These are phyloP conservation scores for Melanotaenia parkinsoni DNA, from an alignment of 2,797 vertebrate genomes.

Conservation along the genomic window DNA sequence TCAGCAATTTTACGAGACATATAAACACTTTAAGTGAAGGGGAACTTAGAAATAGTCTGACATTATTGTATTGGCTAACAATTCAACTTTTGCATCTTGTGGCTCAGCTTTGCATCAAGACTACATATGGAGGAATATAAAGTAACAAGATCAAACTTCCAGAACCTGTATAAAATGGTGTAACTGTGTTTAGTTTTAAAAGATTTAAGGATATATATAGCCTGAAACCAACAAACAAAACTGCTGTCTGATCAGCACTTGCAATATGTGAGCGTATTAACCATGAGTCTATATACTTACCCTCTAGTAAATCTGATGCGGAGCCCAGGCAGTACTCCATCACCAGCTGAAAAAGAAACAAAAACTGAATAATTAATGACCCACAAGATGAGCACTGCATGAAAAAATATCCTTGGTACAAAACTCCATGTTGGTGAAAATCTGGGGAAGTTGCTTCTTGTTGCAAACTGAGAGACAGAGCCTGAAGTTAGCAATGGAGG, in stretches of 20 bases:
- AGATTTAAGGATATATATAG: background rate
- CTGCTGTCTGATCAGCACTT: background rate
- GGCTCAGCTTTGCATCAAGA: too few relatives aligned
- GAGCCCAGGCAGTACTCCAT: conserved; percentile 99
- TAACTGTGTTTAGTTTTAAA: background rate
- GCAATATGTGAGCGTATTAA: conserved; percentile 12
- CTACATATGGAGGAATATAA: too few relatives aligned
- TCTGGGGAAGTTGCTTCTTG: background rate
- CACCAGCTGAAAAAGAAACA: conserved; percentile 87
- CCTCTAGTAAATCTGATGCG: conserved; percentile 96
- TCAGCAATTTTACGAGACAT: too few relatives aligned
- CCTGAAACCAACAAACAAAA: conserved; percentile 3
- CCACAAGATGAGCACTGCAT: background rate
- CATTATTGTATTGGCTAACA: too few relatives aligned
- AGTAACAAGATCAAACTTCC: background rate
- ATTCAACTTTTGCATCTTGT: too few relatives aligned
- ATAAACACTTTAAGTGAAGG: too few relatives aligned
- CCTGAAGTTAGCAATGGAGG: background rate
- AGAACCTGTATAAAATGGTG: background rate
- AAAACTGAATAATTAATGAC: conserved; percentile 24
- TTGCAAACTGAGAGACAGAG: background rate
- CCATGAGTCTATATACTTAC: conserved; percentile 77
- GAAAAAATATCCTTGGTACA: conserved; percentile 4
- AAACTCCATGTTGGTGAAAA: conserved; percentile 23
- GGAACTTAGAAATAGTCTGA: too few relatives aligned